Evolutionary conservation across 2,888 invertebrate species (phyloP), one percentile per base, ranked within the genome.

Genomic region (Sarcophaga subvicina): DNA sequence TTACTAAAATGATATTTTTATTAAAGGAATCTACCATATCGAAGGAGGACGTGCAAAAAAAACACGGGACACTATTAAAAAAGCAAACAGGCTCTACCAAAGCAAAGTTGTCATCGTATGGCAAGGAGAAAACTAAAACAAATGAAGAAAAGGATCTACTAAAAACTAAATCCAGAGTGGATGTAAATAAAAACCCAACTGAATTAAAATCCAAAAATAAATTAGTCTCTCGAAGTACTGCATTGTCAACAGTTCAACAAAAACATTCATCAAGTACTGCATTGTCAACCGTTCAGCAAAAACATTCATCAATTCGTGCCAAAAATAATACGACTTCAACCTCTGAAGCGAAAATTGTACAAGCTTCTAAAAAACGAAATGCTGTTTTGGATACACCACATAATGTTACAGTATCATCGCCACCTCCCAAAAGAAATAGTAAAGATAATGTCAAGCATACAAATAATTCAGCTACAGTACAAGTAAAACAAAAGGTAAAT

Each of bases 321-420:
- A 89, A 90, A 82, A 88, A 88, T 64, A 54, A 12, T 54, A 5
- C 54, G 54, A 5, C 12, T 54, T 54, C 17, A 54, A 17, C 14
- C 17, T 54, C 54, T 14, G 5, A 54, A 54, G 14, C 14, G 14
- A 54, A 54, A 14, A 14, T 54, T 54, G 4, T 14, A 54, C 54
- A 54, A 14, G 17, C 54, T 14, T 54, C 54, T 0, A 83, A 89
- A n/a, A 93, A 92, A 70, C 90, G 90, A 20, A 93, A 93, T 90
- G 89, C 90, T 3, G 93, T 93, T 49, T 90, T 93, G 90, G 92
- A 91, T 85, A 91, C 91, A n/a, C 91, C 91, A 73, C 93, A 93
- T 54, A 93, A 92, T 90, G 93, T 93, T 25, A 93, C 93, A 0
- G 92, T 93, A 11, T 88, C 91, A 2, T 93, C 93, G 37, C 93